These are phyloP conservation scores for Herminia tarsipennalis DNA, from an alignment of 2,888 invertebrate genomes.

Conservation along the genomic window DNA sequence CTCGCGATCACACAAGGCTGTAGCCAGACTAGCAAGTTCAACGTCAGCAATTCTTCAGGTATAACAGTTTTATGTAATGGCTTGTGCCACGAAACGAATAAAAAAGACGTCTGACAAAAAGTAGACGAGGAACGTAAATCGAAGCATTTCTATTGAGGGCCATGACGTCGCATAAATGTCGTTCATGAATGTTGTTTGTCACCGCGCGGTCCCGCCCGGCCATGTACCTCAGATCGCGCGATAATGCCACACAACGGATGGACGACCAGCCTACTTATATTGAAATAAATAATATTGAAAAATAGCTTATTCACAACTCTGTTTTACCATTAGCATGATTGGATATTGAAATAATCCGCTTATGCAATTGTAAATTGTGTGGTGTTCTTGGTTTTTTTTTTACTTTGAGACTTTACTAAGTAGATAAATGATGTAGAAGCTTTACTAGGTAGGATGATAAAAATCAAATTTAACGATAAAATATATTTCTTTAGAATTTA, in stretches of 20 bases:
- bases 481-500: too few species aligned
- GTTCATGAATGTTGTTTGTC: slow-evolving; percentile 81
- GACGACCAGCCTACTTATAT: slow-evolving; percentile 50
- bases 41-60: slow-evolving; percentile 29
- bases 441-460: neutral
- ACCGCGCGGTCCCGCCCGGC: slow-evolving; percentile 57
- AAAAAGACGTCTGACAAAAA: slow-evolving; percentile 71
- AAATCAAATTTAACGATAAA: neutral
- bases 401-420: neutral
- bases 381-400: neutral
- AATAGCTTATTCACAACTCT: slow-evolving; percentile 53
- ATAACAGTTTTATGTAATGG: slow-evolving; percentile 54
- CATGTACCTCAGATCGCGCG: slow-evolving; percentile 60
- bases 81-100: slow-evolving; percentile 58
- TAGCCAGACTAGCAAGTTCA: slow-evolving; percentile 12
- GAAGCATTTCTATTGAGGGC: slow-evolving; percentile 80
- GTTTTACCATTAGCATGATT: slow-evolving; percentile 51
- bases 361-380: slow-evolving; percentile 17
- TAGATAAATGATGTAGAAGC: neutral
- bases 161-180: slow-evolving; percentile 82
- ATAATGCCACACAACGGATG: slow-evolving; percentile 59
- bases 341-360: slow-evolving; percentile 39
- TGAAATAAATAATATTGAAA: slow-evolving; percentile 65
- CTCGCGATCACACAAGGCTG: slow-evolving; percentile 14
- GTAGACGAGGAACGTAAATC: slow-evolving; percentile 69